A percentile compares a stretch with the other conserved stretches of the same genome.
phyloP scores from a whole-genome alignment of 2,888 invertebrate genomes.

The Tachina fera region DNA sequence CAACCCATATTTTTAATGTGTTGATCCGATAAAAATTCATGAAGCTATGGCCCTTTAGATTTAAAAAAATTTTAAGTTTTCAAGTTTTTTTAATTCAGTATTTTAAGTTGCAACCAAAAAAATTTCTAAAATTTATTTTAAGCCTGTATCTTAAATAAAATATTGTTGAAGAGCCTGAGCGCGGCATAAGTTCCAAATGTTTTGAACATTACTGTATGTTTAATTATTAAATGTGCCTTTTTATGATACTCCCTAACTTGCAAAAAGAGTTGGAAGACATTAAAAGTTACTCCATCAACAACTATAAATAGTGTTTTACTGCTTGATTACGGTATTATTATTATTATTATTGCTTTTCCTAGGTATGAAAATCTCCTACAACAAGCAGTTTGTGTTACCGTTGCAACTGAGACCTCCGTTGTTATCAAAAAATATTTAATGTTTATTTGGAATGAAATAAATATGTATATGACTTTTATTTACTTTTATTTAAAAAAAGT shows the following conservation, averaged over 20 bases:
- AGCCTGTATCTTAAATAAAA: no score
- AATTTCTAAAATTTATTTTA: no score
- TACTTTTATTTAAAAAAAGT: background rate
- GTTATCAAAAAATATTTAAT: constrained; percentile 62
- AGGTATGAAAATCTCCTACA: constrained; percentile 5
- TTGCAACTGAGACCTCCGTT: constrained; percentile 46
- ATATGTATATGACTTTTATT: constrained; percentile 38
- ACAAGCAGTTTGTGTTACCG: constrained; percentile 48
- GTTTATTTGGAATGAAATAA: constrained; percentile 58
- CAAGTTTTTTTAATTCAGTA: no score
- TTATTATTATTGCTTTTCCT: constrained; percentile 4
- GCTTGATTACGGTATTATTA: constrained; percentile 21
- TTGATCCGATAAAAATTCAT: no score
- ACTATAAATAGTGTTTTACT: constrained; percentile 1
- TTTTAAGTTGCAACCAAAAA: no score
- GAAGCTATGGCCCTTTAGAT: no score
- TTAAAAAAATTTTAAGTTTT: no score
- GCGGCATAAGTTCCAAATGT: no score
- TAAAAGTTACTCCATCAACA: constrained; percentile 21
- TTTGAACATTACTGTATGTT: background rate
- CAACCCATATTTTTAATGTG: no score
- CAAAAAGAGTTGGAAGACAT: background rate
- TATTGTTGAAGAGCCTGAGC: no score
- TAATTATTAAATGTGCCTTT: background rate
- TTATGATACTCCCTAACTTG: background rate